Evolutionary conservation across 2,797 vertebrate genomes (phyloP), one percentile per base, ranked within the genome.

Genomic region (Alca torda): DNA sequence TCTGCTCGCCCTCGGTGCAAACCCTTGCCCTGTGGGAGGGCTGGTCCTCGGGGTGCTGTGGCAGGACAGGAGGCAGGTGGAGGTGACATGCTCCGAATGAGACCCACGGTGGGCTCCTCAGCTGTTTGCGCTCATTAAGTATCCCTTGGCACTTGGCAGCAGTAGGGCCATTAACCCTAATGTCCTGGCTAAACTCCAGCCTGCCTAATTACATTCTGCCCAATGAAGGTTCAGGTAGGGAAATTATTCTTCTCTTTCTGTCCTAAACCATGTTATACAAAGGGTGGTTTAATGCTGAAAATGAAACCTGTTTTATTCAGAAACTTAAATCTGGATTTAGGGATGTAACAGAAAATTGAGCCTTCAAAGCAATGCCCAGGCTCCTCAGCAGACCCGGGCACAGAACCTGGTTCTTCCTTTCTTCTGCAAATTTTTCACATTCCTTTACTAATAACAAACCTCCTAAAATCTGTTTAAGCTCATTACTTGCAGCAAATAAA

Each of bases 401-500:
- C 51, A 60, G 39, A 78, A 86, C 6, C 7, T 63, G 43, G 8
- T 16, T 88, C 64, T 65, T 85, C 48, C 35, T 70, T 50, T 77
- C 60, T 74, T 65, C 51, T 94, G 84, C 14, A 73, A 20, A 20
- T 39, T 79, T 95, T 87, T 86, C 65, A 41, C 69, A 53, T 92
- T 90, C 56, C n/a, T 92, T 92, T 93, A 90, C 91, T 94, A 93
- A 91, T 88, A 90, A 84, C 51, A 92, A 95, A 93, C 45, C 41
- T 90, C 93, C 87, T 80, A 67, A 95, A 96, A 89, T 95, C 86
- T 95, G 77, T 94, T 95, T 96, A 95, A 94, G 76, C 60, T 73
- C 78, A 75, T 94, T 90, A 93, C 87, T 96, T 87, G 48, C 20
- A 81, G 83, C 79, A 96, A 97, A 96, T 94, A 91, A 95, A 94